Evolutionary conservation across 2,113 vertebrate genomes (phyloP).

Genomic region (Phyllostomus discolor): DNA sequence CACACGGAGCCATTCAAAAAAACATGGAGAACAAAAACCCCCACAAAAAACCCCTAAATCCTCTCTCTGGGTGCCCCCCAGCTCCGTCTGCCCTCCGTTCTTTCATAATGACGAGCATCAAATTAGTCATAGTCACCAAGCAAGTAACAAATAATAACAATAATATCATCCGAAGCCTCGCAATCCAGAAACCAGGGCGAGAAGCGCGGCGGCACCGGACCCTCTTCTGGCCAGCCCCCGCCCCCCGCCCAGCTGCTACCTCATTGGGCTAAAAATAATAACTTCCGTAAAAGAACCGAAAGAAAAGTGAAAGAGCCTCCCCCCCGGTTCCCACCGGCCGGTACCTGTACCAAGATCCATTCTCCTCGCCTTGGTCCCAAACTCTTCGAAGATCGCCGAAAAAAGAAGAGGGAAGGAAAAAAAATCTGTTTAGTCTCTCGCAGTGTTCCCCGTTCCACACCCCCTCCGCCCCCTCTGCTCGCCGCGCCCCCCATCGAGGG

Average conservation of each 20-base stretch:
- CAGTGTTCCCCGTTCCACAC: background rate
- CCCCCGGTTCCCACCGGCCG: conserved; percentile 51
- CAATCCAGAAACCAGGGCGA: conserved; percentile 34
- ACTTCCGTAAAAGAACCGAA: conserved; percentile 82
- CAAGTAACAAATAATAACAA: conserved; percentile 66
- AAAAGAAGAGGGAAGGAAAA: background rate
- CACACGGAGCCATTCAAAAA: conserved; percentile 65
- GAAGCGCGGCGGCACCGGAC: background rate
- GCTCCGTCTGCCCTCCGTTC: conserved; percentile 52
- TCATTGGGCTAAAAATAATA: conserved; percentile 61
- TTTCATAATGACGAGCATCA: conserved; percentile 64
- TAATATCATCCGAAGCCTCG: background rate
- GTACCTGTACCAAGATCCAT: conserved; percentile 76
- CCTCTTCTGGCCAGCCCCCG: conserved; percentile 32
- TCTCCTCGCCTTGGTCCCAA: conserved; percentile 69
- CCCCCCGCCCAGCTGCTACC: conserved; percentile 53
- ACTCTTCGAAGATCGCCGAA: conserved; percentile 62
- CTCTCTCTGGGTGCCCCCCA: conserved; percentile 73
- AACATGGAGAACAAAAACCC: conserved; percentile 74
- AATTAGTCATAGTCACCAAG: conserved; percentile 61
- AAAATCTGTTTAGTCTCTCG: conserved; percentile 33
- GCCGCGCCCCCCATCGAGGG: background rate
- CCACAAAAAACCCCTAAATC: conserved; percentile 79
- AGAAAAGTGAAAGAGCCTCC: conserved; percentile 80
- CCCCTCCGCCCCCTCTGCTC: background rate